Base-by-base conservation (phyloP, 2,797 vertebrate genomes). In the Nothura maculosa region DNA sequence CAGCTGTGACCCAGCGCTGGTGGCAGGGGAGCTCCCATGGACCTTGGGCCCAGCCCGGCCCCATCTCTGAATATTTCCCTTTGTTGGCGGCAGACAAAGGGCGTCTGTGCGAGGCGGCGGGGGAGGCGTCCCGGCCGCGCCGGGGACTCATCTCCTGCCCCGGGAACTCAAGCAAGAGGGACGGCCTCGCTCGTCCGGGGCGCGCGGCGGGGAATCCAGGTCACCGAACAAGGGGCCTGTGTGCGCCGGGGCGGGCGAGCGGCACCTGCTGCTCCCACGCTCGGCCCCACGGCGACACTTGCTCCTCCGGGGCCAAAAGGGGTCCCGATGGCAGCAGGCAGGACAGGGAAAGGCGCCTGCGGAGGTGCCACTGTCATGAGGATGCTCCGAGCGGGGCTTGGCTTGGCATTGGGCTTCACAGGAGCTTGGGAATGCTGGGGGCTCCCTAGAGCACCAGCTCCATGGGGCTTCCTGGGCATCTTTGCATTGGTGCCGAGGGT, bases 81-180 rank as follows among this genome's bases (percentile, higher is more conserved):
- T 94, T 96, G 92, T 91, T 89, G 74, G 63, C 22, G 1, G 9
- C 61, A 93, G 84, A 96, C 94, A 96, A 96, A 95, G 92, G 79
- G 36, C 0, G 11, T 81, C 47, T 96, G 85, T 95, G 92, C 43
- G 55, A 70, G 61, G 77, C 87, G 64, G 88, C 38, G 36, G 52
- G 28, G 79, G 69, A 87, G 76, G 86, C 3, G 7, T 69, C 79
- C 88, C 0, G 2, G 81, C 69, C 40, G 60, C 67, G 84, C 34
- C 82, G 55, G 62, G 84, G 62, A 74, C 84, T 87, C 90, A 67
- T 95, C 80, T 79, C 72, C 89, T 85, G 87, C 85, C 60, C 85
- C 61, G 78, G 81, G 81, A 96, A 87, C 67, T 94, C 94, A 95
- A 81, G 96, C 92, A 94, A 90, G 95, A 96, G 86, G 66, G 88